A percentile compares a stretch with the other conserved stretches of the same genome.
These are phyloP conservation scores for Himalopsyche anomala DNA, from an alignment of 2,888 invertebrate species.

Conservation along the genomic window DNA sequence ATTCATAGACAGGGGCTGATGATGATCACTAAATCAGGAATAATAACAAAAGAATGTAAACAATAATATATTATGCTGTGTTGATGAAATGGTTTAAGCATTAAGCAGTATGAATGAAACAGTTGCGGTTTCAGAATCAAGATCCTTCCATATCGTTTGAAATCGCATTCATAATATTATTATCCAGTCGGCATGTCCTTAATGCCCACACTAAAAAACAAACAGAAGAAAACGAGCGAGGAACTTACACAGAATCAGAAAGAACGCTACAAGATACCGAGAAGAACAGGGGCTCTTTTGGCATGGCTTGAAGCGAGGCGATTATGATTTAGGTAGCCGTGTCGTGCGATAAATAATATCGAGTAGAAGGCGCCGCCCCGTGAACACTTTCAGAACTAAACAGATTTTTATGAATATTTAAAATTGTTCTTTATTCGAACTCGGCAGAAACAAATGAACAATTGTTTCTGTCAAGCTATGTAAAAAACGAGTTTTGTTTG, in stretches of 20 bases:
- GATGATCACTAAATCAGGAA: too few relatives aligned
- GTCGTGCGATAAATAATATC: slow-evolving; percentile 59
- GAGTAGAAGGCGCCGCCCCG: slow-evolving; percentile 2
- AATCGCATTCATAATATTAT: slow-evolving; percentile 1
- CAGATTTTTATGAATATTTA: too few relatives aligned
- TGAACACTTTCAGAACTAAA: background rate
- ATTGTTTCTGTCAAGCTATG: too few relatives aligned
- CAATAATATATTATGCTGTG: too few relatives aligned
- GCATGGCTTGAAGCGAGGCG: slow-evolving; percentile 38
- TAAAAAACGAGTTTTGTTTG: too few relatives aligned
- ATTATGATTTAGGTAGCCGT: slow-evolving; percentile 63
- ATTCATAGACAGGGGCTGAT: too few relatives aligned
- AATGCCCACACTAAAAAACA: slow-evolving; percentile 24
- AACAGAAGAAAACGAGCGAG: background rate
- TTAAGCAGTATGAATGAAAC: background rate
- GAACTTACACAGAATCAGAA: background rate
- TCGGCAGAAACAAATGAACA: too few relatives aligned
- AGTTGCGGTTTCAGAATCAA: background rate
- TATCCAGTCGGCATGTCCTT: slow-evolving; percentile 19
- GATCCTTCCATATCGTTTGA: background rate
- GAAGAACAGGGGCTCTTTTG: slow-evolving; percentile 45
- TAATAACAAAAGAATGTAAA: too few relatives aligned
- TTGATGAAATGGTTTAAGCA: too few relatives aligned
- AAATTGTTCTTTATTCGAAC: too few relatives aligned
- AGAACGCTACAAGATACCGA: slow-evolving; percentile 11